phyloP scores from a whole-genome alignment of 2,113 vertebrate species.

The Clarias macrocephalus region DNA sequence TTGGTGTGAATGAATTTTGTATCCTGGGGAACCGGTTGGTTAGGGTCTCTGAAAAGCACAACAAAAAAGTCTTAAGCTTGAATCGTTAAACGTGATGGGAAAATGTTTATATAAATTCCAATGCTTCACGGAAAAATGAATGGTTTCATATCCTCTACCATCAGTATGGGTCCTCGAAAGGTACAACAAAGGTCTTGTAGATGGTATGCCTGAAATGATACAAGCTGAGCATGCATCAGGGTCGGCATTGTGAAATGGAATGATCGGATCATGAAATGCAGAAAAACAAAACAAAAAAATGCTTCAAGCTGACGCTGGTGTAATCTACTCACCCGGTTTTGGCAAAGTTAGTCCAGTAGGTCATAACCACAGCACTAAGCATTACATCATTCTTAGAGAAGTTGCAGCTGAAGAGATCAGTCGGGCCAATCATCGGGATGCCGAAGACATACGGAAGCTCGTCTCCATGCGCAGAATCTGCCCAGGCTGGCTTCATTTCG shows the following conservation, averaged over 20 bases:
- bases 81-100: neutral
- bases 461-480: constrained; percentile 93
- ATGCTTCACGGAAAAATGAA: constrained; percentile 17
- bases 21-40: constrained; percentile 94
- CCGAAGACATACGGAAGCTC: constrained; percentile 97
- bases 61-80: neutral
- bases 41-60: constrained; percentile 81
- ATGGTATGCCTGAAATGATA: neutral
- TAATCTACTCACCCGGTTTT: constrained; percentile 88
- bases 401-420: constrained; percentile 94
- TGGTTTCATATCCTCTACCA: constrained; percentile 14
- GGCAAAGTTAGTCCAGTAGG: constrained; percentile 98
- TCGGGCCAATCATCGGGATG: constrained; percentile 92
- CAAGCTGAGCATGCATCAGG: constrained; percentile 1
- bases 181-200: constrained; percentile 15
- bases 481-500: constrained; percentile 92
- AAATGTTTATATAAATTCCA: neutral
- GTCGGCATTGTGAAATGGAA: constrained; percentile 15
- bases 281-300: neutral
- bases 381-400: constrained; percentile 98
- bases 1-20: constrained; percentile 98
- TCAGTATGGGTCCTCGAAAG: constrained; percentile 17
- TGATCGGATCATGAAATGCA: constrained; percentile 1
- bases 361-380: constrained; percentile 98
- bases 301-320: neutral